Base-by-base conservation (phyloP, 2,888 invertebrate species). In the Chrysodeixis includens region DNA sequence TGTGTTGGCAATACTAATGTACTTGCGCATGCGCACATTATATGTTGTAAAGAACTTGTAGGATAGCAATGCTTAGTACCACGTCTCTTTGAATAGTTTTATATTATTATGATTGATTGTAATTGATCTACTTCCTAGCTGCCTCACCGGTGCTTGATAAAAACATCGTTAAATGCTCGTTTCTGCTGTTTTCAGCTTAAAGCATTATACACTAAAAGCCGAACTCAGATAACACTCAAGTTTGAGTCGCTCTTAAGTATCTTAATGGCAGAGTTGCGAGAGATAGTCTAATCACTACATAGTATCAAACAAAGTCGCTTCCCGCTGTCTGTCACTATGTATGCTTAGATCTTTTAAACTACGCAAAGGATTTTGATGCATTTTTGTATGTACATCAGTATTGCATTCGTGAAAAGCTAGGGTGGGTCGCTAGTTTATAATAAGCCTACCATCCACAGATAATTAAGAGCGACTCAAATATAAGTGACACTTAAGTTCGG, bases 1-100 rank as follows among this genome's bases (percentile, higher is more conserved):
- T 56, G 52, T 66, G 63, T 56, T 55, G 35, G 35, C 55, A 62
- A 62, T 10, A 7, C 8, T 56, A 49, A 68, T 30, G 57, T 58
- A 60, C 56, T 58, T 57, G 49, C 62, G 18, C 32, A 49, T 16
- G 14, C 59, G 30, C 66, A 55, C 74, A 12, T 44, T 58, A 51
- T 55, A 56, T 66, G 57, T 61, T 61, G 51, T 35, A 62, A 60
- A 78, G 56, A 69, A 65, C 56, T 62, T 40, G 16, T 63, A 62
- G 64, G 62, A 78, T 52, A 54, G 57, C 59, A 62, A 54, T 20
- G n/a, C 52, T 49, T 49, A 20, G 20, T 49, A 49, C 46, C 46
- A 20, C 46, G 46, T 49, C 46, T 20, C 46, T 49, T 49, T 49
- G 18, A 49, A 49, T 20, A 49, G 46, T 49, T 49, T 18, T 9